Evolutionary conservation across 2,113 vertebrate species (phyloP).

Genomic region (Cottus gobio): DNA sequence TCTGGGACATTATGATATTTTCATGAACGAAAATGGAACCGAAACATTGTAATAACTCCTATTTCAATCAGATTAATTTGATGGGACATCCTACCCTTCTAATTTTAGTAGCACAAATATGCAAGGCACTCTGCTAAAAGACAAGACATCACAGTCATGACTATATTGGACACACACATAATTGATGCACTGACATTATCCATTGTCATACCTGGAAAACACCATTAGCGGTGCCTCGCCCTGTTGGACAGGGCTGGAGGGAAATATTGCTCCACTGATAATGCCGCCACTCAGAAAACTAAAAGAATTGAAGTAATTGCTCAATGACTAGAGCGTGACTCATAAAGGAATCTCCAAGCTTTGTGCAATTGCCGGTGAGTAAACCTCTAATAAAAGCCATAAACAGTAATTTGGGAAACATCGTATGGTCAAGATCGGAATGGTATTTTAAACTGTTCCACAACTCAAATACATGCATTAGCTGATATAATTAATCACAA

Average conservation of each 20-base stretch:
- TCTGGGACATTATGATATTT: not conserved
- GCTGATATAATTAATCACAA: not conserved
- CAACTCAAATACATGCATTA: not conserved
- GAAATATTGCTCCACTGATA: constrained; percentile 7
- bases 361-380: not conserved
- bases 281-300: constrained; percentile 19
- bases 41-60: not conserved
- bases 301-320: constrained; percentile 42
- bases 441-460: not conserved
- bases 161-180: constrained; percentile 11
- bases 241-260: constrained; percentile 19
- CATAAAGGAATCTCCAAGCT: constrained; percentile 46
- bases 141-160: not conserved
- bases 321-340: constrained; percentile 35
- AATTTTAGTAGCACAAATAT: constrained; percentile 2
- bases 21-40: not conserved
- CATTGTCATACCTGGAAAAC: constrained; percentile 34
- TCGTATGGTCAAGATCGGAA: not conserved
- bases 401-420: not conserved
- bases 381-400: not conserved
- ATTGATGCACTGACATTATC: constrained; percentile 1
- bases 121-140: constrained; percentile 1
- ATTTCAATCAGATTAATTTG: not conserved
- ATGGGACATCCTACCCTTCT: not conserved
- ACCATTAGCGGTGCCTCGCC: constrained; percentile 42